phyloP scores from a whole-genome alignment of 2,888 invertebrate genomes.

The Cecidostiba fungosa region DNA sequence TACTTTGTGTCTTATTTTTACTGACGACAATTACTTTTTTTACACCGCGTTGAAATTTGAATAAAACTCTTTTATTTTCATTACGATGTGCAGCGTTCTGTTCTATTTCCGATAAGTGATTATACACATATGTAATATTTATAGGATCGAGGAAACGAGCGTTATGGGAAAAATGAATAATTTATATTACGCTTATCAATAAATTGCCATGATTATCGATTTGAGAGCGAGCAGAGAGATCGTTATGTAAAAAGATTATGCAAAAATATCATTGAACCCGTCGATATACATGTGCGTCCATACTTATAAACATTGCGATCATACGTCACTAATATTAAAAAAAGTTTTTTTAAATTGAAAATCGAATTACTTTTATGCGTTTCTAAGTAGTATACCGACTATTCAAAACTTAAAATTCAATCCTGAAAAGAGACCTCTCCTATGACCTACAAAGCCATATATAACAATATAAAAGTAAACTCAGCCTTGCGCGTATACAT shows the following conservation, averaged over 20 bases:
- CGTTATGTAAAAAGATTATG: conserved; percentile 47
- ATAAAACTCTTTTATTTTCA: background rate
- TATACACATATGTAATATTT: background rate
- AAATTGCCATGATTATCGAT: conserved; percentile 10
- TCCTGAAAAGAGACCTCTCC: background rate
- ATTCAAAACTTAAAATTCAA: too few relatives aligned
- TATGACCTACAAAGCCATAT: background rate
- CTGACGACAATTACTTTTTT: conserved; percentile 22
- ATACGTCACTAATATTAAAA: too few relatives aligned
- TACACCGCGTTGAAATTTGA: conserved; percentile 1
- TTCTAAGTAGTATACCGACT: too few relatives aligned
- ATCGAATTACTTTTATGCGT: too few relatives aligned
- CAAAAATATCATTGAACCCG: conserved; percentile 50
- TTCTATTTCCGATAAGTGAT: background rate
- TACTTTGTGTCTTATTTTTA: background rate
- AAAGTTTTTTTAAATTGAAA: too few relatives aligned
- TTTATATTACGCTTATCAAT: conserved; percentile 21
- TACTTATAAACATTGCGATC: conserved; percentile 19
- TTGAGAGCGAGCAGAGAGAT: background rate
- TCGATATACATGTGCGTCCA: background rate
- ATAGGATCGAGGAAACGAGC: background rate
- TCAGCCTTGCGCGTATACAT: background rate
- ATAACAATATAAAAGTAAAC: background rate
- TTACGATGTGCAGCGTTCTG: background rate
- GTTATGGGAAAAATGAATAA: conserved; percentile 35